phyloP scores from a whole-genome alignment of 2,888 invertebrate species.

The Megamerina dolium region DNA sequence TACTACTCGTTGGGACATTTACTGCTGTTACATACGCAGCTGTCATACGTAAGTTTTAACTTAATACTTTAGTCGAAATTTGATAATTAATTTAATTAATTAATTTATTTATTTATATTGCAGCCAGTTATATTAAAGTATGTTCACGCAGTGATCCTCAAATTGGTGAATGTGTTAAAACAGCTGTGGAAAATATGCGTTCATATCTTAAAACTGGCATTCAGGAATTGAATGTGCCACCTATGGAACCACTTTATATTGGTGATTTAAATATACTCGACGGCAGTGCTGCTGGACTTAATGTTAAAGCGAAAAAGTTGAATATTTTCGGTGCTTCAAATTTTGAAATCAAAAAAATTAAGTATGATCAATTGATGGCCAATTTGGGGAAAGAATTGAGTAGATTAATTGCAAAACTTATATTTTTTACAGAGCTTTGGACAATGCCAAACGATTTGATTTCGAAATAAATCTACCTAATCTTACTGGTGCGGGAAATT shows the following conservation, averaged over 20 bases:
- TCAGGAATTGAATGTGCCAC: conserved; percentile 61
- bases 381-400: neutral
- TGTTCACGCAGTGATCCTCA: conserved; percentile 61
- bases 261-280: conserved; percentile 64
- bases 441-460: conserved; percentile 50
- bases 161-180: conserved; percentile 58
- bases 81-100: neutral
- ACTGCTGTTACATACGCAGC: conserved; percentile 19
- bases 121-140: conserved; percentile 61
- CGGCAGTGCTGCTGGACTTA: conserved; percentile 45
- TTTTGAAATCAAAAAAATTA: conserved; percentile 56
- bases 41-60: conserved; percentile 34
- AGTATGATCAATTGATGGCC: conserved; percentile 20
- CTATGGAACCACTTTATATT: conserved; percentile 64
- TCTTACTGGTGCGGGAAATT: conserved; percentile 58
- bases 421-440: conserved; percentile 22
- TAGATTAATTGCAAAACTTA: neutral
- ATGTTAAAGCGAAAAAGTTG: conserved; percentile 53
- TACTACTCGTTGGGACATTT: conserved; percentile 20
- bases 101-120: conserved; percentile 34
- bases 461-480: conserved; percentile 57
- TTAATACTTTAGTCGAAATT: too few species aligned
- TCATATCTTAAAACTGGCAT: conserved; percentile 60
- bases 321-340: conserved; percentile 60
- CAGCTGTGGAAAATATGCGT: conserved; percentile 57